phyloP scores from a whole-genome alignment of 2,113 vertebrate genomes.

The Tupaia chinensis region DNA sequence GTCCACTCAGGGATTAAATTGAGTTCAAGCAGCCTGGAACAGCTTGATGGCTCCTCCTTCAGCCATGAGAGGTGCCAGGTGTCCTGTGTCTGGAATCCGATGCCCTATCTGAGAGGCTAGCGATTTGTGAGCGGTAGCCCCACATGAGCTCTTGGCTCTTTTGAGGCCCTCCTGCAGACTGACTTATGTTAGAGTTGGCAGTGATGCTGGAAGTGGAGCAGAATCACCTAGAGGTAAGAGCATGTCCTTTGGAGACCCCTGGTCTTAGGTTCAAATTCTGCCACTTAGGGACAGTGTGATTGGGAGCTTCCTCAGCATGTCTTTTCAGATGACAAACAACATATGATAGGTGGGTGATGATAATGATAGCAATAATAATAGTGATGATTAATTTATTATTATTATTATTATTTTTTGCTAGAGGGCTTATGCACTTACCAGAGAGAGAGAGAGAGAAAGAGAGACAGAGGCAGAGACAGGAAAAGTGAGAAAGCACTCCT shows the following conservation, averaged over 20 bases:
- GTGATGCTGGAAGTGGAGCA: neutral
- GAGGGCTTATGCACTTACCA: too few species aligned
- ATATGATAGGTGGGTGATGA: neutral
- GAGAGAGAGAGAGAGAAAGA: too few species aligned
- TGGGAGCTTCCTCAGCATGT: neutral
- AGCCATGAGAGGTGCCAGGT: slow-evolving; percentile 25
- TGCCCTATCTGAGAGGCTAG: neutral
- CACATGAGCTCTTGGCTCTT: neutral
- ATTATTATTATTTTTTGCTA: too few species aligned
- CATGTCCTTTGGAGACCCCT: neutral
- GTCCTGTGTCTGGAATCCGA: neutral
- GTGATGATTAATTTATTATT: too few species aligned
- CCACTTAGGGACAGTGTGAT: neutral
- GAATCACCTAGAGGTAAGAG: neutral
- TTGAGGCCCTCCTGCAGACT: neutral
- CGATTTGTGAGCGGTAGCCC: neutral
- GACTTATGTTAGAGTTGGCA: neutral
- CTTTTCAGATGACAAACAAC: neutral
- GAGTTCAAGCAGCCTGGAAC: slow-evolving; percentile 60
- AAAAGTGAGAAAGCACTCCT: too few species aligned
- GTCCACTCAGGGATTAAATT: slow-evolving; percentile 69
- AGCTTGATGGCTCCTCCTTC: slow-evolving; percentile 24
- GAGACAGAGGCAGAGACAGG: too few species aligned
- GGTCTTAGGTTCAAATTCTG: neutral
- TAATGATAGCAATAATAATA: neutral